Evolutionary conservation across 1,140 invertebrate genomes (phyloP), one percentile per base, ranked within the genome.

Genomic region (Eupeodes corollae): DNA sequence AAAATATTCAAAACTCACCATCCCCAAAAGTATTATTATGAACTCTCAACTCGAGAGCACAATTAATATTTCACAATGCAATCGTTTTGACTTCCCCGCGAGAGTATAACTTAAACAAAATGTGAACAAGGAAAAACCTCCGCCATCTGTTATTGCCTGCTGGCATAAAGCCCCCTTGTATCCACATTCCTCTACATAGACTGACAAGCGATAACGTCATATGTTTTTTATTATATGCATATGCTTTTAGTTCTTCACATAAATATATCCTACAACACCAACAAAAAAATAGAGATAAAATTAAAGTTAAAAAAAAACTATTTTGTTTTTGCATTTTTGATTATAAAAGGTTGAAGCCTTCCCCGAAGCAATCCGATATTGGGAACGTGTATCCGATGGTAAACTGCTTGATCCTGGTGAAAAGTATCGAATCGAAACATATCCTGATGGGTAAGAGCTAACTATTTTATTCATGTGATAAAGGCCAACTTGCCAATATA

Each of bases 361-460:
- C 64, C 91, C 92, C 0, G 83, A 87, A 55, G 82, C 87, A 1
- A 74, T 91, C 2, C 79, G 80, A 44, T 87, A 87, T 56, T 96
- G 93, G 92, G 85, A 91, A 59, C 74, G 79, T 31, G 71, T 59
- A 11, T 71, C 76, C 6, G 84, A 89, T 49, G 83, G 82, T n/a
- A 73, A 79, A 42, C 77, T 90, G 8, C 58, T 90, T 1, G 78
- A 85, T 61, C 74, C 76, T 14, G 73, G 73, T 39, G 76, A 80
- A 3, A 83, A 86, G 57, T 85, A 84, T 61, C 73, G 74, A 48
- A 79, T 79, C 11, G 77, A 81, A 43, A 75, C 78, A 47, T 75
- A 79, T 50, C 79, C 70, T 12, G 68, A 60, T 18, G 65, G 51
- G 64, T 72, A 35, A 52, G 57, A 48, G 44, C 3, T 2, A 31